These are phyloP conservation scores for Pseudorhombus dupliciocellatus DNA, from an alignment of 2,113 vertebrate genomes.

Conservation along the genomic window DNA sequence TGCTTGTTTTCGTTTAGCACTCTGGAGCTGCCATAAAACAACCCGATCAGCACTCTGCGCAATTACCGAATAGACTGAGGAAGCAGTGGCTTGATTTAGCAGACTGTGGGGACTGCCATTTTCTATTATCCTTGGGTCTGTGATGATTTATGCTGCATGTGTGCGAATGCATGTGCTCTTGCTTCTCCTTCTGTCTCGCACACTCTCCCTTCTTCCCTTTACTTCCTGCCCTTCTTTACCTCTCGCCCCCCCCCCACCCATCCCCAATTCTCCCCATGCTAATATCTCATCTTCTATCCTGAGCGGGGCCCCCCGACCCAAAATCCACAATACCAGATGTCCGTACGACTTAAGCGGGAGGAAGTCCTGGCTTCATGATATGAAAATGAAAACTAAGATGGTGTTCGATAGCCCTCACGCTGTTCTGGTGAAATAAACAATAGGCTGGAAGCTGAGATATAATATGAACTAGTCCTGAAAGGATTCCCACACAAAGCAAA, in stretches of 20 bases:
- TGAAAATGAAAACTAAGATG: constrained; percentile 71
- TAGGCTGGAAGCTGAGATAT: constrained; percentile 21
- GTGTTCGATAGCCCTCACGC: constrained; percentile 55
- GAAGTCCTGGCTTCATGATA: constrained; percentile 58
- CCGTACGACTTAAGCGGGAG: constrained; percentile 52
- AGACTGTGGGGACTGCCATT: constrained; percentile 70
- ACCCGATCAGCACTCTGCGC: constrained; percentile 71
- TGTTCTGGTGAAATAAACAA: constrained; percentile 64
- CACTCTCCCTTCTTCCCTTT: constrained; percentile 58
- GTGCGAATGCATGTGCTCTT: constrained; percentile 34
- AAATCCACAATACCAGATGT: constrained; percentile 76
- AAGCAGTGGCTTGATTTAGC: constrained; percentile 74
- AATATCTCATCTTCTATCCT: constrained; percentile 65
- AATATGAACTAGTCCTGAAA: constrained; percentile 41
- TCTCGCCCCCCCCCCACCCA: constrained; percentile 36
- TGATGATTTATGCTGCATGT: constrained; percentile 73
- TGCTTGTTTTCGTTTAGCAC: constrained; percentile 64
- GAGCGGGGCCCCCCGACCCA: constrained; percentile 48
- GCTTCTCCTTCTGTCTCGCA: constrained; percentile 41
- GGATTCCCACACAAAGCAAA: constrained; percentile 67
- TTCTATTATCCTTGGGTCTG: constrained; percentile 73
- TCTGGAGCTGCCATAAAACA: constrained; percentile 54
- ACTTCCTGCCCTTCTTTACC: constrained; percentile 50
- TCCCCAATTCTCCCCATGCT: constrained; percentile 65
- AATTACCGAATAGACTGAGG: constrained; percentile 71